Base-by-base conservation (phyloP, 1,140 invertebrate species). In the Marisa cornuarietis region DNA sequence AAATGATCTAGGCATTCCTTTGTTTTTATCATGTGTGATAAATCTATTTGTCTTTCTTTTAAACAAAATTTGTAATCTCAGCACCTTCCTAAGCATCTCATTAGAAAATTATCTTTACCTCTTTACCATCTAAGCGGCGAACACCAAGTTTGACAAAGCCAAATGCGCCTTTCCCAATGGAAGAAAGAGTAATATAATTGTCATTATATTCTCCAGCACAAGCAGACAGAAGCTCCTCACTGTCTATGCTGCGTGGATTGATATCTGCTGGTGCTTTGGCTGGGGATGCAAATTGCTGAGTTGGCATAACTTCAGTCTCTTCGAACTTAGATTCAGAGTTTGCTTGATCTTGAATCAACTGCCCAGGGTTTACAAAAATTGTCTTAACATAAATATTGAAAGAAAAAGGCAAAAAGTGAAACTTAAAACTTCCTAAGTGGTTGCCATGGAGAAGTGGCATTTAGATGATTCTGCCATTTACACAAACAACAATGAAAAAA, bases 151-250 rank as follows among this genome's bases (percentile, higher is more conserved):
- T 94, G 0, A 95, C 95, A 86, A 94, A 95, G 0, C 95, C 95
- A 91, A 94, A 95, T 6, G 94, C 94, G 52, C 95, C 95, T 89
- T 95, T 94, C 5, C 95, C 94, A 74, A 95, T 95, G 84, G 94
- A 93, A 84, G 94, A 92, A 0, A 94, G 88, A 9, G 94, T 94
- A n/a, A 93, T 92, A 83, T 95, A 95, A 79, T 93, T 91, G 74
- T 93, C 92, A 83, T 92, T 92, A 88, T 94, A 95, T 42, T 93
- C 91, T 1, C 94, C 94, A 18, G 90, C 86, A 0, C 92, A 90
- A 68, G 92, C 92, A 69, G 92, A 92, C 26, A 91, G 90, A 5
- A 92, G 92, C 75, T 82, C 82, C 16, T 68, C 79, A 22, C 26
- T 92, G 91, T 0, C 93, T 93, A 10, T 73, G 73, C 11, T 78